These are phyloP conservation scores for Erebia ligea DNA, from an alignment of 2,888 invertebrate species.

Conservation along the genomic window DNA sequence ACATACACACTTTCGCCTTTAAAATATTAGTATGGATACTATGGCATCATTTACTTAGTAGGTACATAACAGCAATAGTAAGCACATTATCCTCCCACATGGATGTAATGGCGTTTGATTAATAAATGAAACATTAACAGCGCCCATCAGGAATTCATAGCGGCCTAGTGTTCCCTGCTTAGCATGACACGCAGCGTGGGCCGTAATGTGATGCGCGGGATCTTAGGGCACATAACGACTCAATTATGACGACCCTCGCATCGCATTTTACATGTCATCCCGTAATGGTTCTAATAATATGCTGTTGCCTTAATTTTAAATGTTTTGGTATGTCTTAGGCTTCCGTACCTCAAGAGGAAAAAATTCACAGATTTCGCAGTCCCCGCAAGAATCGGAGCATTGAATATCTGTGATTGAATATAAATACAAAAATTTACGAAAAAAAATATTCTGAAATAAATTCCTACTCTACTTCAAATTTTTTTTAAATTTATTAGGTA, in stretches of 20 bases:
- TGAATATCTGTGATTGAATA: no score
- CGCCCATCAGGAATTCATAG: constrained; percentile 2
- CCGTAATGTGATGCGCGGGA: background rate
- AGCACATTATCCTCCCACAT: background rate
- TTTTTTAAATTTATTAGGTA: no score
- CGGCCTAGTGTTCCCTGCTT: background rate
- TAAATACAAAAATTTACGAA: no score
- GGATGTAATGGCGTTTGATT: background rate
- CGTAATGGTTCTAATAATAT: background rate
- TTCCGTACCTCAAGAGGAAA: no score
- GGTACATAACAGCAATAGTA: background rate
- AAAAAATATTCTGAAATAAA: no score
- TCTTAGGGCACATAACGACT: constrained; percentile 3
- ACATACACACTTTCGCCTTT: no score
- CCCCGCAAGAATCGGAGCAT: no score
- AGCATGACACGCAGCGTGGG: constrained; percentile 11
- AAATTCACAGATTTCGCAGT: no score
- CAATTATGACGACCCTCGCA: constrained; percentile 11
- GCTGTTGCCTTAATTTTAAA: background rate
- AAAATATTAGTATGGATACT: no score
- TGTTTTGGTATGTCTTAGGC: no score
- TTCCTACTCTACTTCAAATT: no score
- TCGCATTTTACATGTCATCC: background rate
- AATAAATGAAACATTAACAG: constrained; percentile 12
- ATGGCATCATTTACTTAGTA: no score